Evolutionary conservation across 2,888 invertebrate species (phyloP).

Genomic region (Pristionchus japonicus): DNA sequence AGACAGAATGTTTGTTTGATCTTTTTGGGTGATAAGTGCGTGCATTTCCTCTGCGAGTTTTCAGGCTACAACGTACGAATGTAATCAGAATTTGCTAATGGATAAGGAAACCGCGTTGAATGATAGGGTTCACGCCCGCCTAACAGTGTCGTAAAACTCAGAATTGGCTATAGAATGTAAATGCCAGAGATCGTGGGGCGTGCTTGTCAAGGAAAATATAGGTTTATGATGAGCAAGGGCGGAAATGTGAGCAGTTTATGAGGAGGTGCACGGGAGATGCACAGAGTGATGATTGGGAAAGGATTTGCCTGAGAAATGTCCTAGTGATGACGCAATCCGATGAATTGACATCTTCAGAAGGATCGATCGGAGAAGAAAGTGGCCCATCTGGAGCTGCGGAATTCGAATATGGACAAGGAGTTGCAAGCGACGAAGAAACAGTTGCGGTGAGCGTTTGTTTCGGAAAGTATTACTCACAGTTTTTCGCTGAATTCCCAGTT

Average conservation of each 20-base stretch:
- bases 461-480: not conserved
- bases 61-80: not conserved
- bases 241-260: not conserved
- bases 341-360: conserved; percentile 4
- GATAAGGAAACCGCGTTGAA: not conserved
- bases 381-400: conserved; percentile 27
- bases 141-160: not conserved
- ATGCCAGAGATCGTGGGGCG: not conserved
- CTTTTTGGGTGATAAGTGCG: not conserved
- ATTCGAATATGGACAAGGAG: not conserved
- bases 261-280: not conserved
- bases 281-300: not conserved
- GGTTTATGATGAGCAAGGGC: not conserved
- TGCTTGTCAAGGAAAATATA: not conserved
- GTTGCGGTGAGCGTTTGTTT: not conserved
- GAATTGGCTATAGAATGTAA: not conserved
- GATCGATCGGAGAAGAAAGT: conserved; percentile 38
- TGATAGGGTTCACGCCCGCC: not conserved
- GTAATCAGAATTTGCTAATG: not conserved
- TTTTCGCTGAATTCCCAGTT: not conserved
- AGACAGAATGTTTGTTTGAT: not conserved
- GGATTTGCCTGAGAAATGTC: not conserved
- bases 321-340: not conserved
- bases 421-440: conserved; percentile 29
- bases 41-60: not conserved